Evolutionary conservation across 2,888 invertebrate species (phyloP), one percentile per base, ranked within the genome.

Genomic region (Tetanocera ferruginea): DNA sequence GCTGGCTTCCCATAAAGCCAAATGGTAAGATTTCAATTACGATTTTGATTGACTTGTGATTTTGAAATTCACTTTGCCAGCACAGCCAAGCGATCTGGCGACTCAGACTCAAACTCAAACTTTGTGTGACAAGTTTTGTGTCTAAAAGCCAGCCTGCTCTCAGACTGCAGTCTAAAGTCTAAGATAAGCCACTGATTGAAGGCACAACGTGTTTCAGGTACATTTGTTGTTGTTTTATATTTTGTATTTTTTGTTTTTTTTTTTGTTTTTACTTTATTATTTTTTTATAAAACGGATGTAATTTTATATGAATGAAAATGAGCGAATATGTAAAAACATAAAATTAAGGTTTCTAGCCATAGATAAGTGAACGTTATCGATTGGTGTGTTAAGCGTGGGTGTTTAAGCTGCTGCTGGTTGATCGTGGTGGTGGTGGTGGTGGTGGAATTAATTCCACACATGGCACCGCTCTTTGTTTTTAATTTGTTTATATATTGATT

Each of bases 41-140:
- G 75, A 75, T 75, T 77, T 78, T 78, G 80, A 81, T 80, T 81
- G 81, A 80, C 79, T 81, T 80, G 70, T 78, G 81, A 80, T 80
- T 78, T 80, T 60, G 72, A 80, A 77, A 81, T 79, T 70, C 76
- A 79, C 77, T 72, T 72, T 57, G 34, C 57, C 19, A 60, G 25
- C 28, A 49, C 49, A 31, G 23, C n/a, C 4, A 17, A 3, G 23
- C 60, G 60, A 14, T 2, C 55, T 14, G 2, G 43, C 4, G 37
- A 25, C 57, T 28, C 57, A 60, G 25, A 19, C 23, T 14, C 57
- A 28, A 23, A 8, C 19, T n/a, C 55, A 55, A n/a, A n/a, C n/a
- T n/a, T n/a, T n/a, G n/a, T n/a, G 19, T 23, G 55, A 55, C 55
- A n/a, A 23, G 23, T 23, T 55, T 23, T 8, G 25, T 25, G 23